Evolutionary conservation across 1,140 invertebrate species (phyloP), one percentile per base, ranked within the genome.

Genomic region (Lepidurus arcticus): DNA sequence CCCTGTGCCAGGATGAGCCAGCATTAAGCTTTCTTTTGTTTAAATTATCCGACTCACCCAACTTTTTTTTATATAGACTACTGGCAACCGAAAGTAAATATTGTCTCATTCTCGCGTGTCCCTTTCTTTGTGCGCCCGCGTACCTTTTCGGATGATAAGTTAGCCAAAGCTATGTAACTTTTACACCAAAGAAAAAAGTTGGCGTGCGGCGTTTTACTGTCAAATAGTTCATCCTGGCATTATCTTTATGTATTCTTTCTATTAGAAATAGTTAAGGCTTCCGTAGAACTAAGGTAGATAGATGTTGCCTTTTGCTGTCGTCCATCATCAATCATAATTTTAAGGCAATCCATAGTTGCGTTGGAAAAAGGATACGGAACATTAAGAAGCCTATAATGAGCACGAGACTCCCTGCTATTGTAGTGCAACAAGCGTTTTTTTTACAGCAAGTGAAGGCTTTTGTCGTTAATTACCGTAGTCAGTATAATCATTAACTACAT

Each of bases 11-110:
- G 34, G 34, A 34, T 34, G 34, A 34, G 34, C 34, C 34, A 24
- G 24, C 24, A 34, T 34, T 34, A 1, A 34, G 34, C 34, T 34
- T 34, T 34, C 4, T 34, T 34, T 3, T 34, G 2, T 34, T 34
- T 34, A 34, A 34, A 4, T 34, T 34, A 34, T 34, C 34, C 34
- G 34, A 34, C 3, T 4, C 34, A 4, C 34, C 34, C 34, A 34
- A 34, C 34, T 34, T 34, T 34, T 34, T 34, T 34, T 34, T 34
- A 3, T 34, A n/a, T 34, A 34, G 2, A 34, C 3, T 34, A 34
- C 34, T 34, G 34, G 81, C 16, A 65, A 65, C 16, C 21, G 21
- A 65, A 65, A 21, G 53, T 16, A 65, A 65, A 65, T 65, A 65
- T 65, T 65, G 16, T 65, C 3, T 65, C 53, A 21, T 21, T 21